phyloP scores from a whole-genome alignment of 92 coral and sea anemone species.

The Paramuricea clavata region DNA sequence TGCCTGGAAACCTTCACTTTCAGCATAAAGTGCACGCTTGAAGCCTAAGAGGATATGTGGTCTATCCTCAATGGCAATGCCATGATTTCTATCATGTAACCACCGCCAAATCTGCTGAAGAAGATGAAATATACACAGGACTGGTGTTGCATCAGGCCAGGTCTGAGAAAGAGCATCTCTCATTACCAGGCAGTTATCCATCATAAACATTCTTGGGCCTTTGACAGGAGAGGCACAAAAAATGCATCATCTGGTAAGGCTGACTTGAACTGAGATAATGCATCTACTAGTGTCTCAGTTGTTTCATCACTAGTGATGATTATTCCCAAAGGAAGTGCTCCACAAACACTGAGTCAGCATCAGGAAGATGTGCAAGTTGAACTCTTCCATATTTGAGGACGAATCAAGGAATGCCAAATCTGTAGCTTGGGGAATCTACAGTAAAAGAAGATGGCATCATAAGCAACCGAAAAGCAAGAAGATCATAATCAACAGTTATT shows the following conservation, averaged over 20 bases:
- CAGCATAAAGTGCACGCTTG: slow-evolving; percentile 25
- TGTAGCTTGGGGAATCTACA: slow-evolving; percentile 9
- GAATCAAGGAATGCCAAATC: slow-evolving; percentile 32
- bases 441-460: too few species aligned
- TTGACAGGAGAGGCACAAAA: not conserved
- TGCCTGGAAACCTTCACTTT: not conserved
- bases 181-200: slow-evolving; percentile 18
- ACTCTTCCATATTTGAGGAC: slow-evolving; percentile 36
- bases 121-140: slow-evolving; percentile 24
- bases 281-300: not conserved
- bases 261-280: not conserved
- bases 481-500: too few species aligned
- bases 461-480: too few species aligned
- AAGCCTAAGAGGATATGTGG: slow-evolving; percentile 29
- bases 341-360: slow-evolving; percentile 26
- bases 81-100: slow-evolving; percentile 17
- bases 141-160: slow-evolving; percentile 26
- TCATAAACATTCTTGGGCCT: slow-evolving; percentile 25
- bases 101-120: slow-evolving; percentile 36
- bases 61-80: slow-evolving; percentile 19
- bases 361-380: slow-evolving; percentile 1
- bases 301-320: slow-evolving; percentile 16
- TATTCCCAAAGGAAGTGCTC: slow-evolving; percentile 32
- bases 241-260: not conserved
- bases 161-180: not conserved